Conservation (phyloP, 2,113 vertebrate species). For the Laticauda laticaudata region DNA sequence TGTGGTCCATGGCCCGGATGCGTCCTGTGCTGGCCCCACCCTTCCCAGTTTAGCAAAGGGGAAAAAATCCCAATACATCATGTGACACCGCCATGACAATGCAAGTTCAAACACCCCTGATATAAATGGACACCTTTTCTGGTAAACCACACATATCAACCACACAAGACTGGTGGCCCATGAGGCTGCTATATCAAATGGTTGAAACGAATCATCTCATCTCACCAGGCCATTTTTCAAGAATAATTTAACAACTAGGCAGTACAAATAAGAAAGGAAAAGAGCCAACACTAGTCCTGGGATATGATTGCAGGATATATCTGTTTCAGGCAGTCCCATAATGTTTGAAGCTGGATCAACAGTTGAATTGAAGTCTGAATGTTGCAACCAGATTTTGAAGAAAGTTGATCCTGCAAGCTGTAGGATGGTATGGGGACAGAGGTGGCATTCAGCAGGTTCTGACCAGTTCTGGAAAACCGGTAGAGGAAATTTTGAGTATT, state of each 20-base stretch:
- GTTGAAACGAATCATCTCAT: no score
- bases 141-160: not conserved
- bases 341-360: not conserved
- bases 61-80: no score
- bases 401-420: not conserved
- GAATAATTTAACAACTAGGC: not conserved
- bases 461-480: no score
- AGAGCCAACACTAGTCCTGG: not conserved
- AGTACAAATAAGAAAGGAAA: not conserved
- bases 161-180: not conserved
- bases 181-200: not conserved
- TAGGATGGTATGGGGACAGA: not conserved
- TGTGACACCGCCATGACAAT: no score
- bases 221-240: not conserved
- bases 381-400: not conserved
- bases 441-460: no score
- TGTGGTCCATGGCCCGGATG: no score
- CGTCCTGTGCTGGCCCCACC: no score
- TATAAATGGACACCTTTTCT: not conserved
- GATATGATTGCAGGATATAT: not conserved
- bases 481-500: no score
- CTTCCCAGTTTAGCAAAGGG: no score
- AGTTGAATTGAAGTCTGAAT: not conserved
- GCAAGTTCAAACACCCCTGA: no score
- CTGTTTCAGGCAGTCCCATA: not conserved